Evolutionary conservation across 2,888 invertebrate genomes (phyloP).

Genomic region (Platycnemis pennipes): DNA sequence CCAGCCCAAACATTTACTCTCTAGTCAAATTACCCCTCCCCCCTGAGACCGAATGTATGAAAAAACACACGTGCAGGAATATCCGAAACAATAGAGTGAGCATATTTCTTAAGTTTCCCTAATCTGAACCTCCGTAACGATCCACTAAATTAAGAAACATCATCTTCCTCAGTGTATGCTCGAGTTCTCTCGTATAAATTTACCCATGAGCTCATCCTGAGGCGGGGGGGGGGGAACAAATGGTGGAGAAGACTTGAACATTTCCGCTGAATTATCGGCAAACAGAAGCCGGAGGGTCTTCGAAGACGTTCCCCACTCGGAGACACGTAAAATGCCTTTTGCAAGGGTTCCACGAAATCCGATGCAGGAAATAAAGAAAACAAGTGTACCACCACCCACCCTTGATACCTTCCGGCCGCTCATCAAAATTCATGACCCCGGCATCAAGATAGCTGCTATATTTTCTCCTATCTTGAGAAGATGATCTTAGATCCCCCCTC

Average conservation of each 20-base stretch:
- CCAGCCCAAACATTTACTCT: no score
- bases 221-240: background rate
- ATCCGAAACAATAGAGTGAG: no score
- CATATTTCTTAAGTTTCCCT: no score
- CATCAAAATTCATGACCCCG: slow-evolving; percentile 7
- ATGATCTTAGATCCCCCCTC: background rate
- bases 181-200: background rate
- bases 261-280: background rate
- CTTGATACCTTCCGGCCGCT: background rate
- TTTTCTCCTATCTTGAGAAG: background rate
- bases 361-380: background rate
- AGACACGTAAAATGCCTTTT: background rate
- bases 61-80: no score
- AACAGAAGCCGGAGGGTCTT: background rate
- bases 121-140: no score
- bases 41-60: no score
- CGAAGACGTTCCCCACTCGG: background rate
- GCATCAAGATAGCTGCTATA: slow-evolving; percentile 5
- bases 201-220: background rate
- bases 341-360: background rate
- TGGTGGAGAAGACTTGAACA: background rate
- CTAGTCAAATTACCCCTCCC: no score
- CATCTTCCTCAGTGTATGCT: no score
- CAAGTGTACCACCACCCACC: background rate
- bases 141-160: no score